Percentiles rank a stretch among this genome's conserved stretches.
phyloP scores from a whole-genome alignment of 2,888 invertebrate genomes.

The Crepidodera aurea region DNA sequence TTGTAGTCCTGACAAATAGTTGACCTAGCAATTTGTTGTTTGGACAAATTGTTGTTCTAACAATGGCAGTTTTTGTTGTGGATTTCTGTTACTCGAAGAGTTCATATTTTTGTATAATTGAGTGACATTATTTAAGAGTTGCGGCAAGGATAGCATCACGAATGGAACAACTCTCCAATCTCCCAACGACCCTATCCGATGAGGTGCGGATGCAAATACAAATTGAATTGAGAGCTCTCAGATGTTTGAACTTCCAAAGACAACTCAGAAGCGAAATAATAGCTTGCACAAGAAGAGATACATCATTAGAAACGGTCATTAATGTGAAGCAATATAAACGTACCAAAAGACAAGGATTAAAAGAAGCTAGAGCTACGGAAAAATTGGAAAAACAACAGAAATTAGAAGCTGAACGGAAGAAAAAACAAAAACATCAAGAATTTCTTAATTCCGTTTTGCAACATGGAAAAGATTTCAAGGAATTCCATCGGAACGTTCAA shows the following conservation, averaged over 20 bases:
- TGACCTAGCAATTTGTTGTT: too few relatives aligned
- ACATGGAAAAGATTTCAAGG: conserved; percentile 98
- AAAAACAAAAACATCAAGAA: conserved; percentile 97
- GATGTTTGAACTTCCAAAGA: conserved; percentile 95
- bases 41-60: too few relatives aligned
- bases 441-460: conserved; percentile 96
- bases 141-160: conserved; percentile 90
- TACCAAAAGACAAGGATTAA: conserved; percentile 86
- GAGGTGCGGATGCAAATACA: conserved; percentile 92
- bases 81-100: too few relatives aligned
- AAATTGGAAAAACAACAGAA: conserved; percentile 99
- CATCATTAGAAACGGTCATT: conserved; percentile 95
- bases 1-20: too few relatives aligned
- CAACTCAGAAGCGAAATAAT: conserved; percentile 87
- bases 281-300: conserved; percentile 90
- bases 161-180: conserved; percentile 85
- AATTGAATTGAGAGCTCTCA: conserved; percentile 91
- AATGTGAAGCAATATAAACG: conserved; percentile 94
- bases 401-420: conserved; percentile 95
- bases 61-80: too few relatives aligned
- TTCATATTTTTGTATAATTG: too few relatives aligned
- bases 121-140: conserved; percentile 59
- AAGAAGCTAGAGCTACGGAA: conserved; percentile 97
- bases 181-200: conserved; percentile 91
- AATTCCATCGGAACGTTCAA: conserved; percentile 91